Percentiles rank a stretch among this genome's conserved stretches.
Conservation (phyloP, 2,797 vertebrate genomes). For the Epinephelus coioides region DNA sequence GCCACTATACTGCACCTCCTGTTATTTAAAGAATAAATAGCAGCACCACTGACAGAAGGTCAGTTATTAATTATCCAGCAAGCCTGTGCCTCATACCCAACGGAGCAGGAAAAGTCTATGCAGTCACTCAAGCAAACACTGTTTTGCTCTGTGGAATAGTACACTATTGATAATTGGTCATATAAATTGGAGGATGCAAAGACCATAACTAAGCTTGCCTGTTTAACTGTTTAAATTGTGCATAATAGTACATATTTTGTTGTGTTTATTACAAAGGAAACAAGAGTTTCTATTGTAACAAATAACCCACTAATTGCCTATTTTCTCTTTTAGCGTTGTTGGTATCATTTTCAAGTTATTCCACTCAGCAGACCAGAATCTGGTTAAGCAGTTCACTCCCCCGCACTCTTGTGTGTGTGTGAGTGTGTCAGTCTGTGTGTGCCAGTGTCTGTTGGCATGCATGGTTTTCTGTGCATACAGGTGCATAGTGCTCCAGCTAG, state of each 20-base stretch:
- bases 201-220: not conserved
- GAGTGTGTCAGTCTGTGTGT: not conserved
- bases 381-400: not conserved
- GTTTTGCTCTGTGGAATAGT: constrained; percentile 14
- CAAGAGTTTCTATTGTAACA: not conserved
- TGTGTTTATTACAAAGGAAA: constrained; percentile 1
- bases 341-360: not conserved
- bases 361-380: not conserved
- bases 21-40: constrained; percentile 15
- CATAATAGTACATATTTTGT: not conserved
- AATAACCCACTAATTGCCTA: not conserved
- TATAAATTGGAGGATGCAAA: not conserved
- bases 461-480: constrained; percentile 7
- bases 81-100: constrained; percentile 27
- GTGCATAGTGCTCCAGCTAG: constrained; percentile 18
- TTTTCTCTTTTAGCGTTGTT: constrained; percentile 3
- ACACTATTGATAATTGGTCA: constrained; percentile 26
- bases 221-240: not conserved
- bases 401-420: constrained; percentile 1
- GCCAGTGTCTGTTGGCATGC: not conserved
- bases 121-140: constrained; percentile 40
- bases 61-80: constrained; percentile 47
- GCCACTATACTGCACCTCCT: not conserved
- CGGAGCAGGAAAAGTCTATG: constrained; percentile 29
- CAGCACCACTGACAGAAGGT: constrained; percentile 17